phyloP scores from a whole-genome alignment of 2,797 vertebrate genomes.

The Alauda arvensis region DNA sequence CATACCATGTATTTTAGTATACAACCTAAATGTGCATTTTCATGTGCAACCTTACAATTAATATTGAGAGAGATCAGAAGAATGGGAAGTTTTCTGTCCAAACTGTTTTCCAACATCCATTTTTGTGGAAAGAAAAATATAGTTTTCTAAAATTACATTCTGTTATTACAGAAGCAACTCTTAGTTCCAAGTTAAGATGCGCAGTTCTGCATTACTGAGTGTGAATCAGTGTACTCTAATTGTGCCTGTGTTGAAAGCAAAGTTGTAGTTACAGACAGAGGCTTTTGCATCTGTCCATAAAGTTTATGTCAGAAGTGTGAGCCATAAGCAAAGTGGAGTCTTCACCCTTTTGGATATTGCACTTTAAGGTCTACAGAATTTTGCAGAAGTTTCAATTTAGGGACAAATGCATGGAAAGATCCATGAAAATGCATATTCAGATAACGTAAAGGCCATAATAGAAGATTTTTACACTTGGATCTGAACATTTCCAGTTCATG shows the following conservation, averaged over 20 bases:
- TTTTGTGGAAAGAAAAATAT: background rate
- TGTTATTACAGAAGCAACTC: background rate
- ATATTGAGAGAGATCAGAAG: background rate
- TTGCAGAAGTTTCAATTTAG: background rate
- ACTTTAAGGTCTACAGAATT: background rate
- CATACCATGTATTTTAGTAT: background rate
- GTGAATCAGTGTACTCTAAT: background rate
- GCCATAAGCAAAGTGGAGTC: background rate
- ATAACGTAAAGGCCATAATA: background rate
- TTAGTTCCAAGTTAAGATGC: background rate
- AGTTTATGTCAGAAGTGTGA: background rate
- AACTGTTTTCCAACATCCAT: background rate
- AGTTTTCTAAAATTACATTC: background rate
- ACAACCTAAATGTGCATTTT: background rate
- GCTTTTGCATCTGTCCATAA: background rate
- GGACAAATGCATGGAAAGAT: background rate
- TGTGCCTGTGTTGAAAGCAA: background rate
- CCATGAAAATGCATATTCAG: background rate
- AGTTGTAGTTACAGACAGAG: background rate
- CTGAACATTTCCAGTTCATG: background rate
- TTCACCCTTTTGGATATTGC: background rate
- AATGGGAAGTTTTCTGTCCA: background rate
- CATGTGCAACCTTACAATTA: background rate
- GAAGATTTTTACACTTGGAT: background rate
- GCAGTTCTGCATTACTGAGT: background rate